Conservation (phyloP, 2,113 vertebrate species). For the Chaetura pelagica region DNA sequence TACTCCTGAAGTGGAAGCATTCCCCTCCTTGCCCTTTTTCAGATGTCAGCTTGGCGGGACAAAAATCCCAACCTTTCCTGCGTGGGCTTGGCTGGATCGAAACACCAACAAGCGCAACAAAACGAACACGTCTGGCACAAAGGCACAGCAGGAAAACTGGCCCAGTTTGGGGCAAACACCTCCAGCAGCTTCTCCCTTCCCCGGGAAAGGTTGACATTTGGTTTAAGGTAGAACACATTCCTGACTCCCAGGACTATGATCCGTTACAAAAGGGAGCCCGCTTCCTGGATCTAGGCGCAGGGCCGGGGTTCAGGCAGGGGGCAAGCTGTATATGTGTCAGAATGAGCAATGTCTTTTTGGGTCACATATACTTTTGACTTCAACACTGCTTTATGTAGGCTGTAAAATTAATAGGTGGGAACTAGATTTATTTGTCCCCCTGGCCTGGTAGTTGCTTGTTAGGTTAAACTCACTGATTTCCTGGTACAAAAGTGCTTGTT, state of each 20-base stretch:
- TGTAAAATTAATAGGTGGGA: slow-evolving; percentile 86
- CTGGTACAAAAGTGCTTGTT: slow-evolving; percentile 86
- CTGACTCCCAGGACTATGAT: slow-evolving; percentile 33
- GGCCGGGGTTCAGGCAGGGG: slow-evolving; percentile 81
- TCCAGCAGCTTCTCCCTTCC: neutral
- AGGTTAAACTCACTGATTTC: slow-evolving; percentile 91
- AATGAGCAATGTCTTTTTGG: slow-evolving; percentile 81
- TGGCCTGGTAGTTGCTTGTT: slow-evolving; percentile 85
- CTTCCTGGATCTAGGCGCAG: slow-evolving; percentile 75
- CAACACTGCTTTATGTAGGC: slow-evolving; percentile 80
- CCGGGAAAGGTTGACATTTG: neutral
- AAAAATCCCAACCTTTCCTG: neutral
- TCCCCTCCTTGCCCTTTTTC: neutral
- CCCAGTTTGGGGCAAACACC: accelerated
- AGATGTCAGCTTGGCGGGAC: neutral
- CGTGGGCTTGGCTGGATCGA: neutral
- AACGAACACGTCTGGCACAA: neutral
- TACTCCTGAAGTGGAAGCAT: neutral
- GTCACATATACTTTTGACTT: slow-evolving; percentile 82
- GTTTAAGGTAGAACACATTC: neutral
- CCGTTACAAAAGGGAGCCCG: slow-evolving; percentile 57
- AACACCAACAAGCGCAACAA: neutral
- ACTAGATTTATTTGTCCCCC: slow-evolving; percentile 86
- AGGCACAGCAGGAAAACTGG: neutral
- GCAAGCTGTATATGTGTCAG: slow-evolving; percentile 79